A percentile compares a stretch with the other conserved stretches of the same genome.
Evolutionary conservation across 2,888 invertebrate genomes (phyloP).

Genomic region (Salticus scenicus): DNA sequence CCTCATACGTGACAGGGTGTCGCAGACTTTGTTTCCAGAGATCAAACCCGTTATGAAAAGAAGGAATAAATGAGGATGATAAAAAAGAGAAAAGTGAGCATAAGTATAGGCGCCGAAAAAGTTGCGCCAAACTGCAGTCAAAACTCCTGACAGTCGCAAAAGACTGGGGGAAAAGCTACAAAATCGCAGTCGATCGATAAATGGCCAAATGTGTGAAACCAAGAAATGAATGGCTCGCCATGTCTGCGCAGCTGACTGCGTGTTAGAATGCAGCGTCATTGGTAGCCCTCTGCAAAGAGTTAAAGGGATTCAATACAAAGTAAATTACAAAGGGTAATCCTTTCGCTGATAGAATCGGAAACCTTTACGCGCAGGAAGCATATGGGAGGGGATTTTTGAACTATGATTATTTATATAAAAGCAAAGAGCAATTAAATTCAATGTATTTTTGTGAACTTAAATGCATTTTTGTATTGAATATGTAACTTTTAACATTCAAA

Average conservation of each 20-base stretch:
- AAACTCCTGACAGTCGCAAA: neutral
- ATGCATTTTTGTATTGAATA: too few relatives aligned
- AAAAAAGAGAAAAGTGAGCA: neutral
- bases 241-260: constrained; percentile 22
- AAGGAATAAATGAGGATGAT: neutral
- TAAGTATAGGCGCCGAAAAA: constrained; percentile 3
- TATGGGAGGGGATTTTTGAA: too few relatives aligned
- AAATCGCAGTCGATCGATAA: neutral
- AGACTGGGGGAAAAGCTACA: neutral
- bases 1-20: constrained; percentile 19
- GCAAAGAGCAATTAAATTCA: too few relatives aligned
- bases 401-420: too few relatives aligned
- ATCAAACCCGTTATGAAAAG: constrained; percentile 34
- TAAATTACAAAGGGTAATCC: neutral
- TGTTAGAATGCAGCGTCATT: constrained; percentile 26
- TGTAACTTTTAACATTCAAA: too few relatives aligned
- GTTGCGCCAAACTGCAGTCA: constrained; percentile 20
- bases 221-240: neutral
- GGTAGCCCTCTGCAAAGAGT: constrained; percentile 14
- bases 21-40: constrained; percentile 29
- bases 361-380: too few relatives aligned
- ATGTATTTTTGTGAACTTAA: too few relatives aligned
- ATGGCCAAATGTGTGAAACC: neutral
- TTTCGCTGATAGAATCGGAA: too few relatives aligned
- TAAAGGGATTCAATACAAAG: neutral